Percentiles rank a stretch among this genome's conserved stretches.
phyloP scores from a whole-genome alignment of 2,797 vertebrate genomes.

The Gorsachius magnificus region DNA sequence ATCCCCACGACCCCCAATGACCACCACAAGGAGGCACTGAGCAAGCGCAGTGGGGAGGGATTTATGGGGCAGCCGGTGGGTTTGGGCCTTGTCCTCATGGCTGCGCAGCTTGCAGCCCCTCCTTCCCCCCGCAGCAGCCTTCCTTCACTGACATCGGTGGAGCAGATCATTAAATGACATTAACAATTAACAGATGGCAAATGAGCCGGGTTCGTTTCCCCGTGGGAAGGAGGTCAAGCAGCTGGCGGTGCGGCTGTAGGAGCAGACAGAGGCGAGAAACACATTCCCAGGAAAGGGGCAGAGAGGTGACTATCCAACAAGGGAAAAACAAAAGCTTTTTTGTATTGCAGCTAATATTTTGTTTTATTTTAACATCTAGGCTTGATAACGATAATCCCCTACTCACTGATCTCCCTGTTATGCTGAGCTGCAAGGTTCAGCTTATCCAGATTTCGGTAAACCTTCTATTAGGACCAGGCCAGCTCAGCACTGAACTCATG shows the following conservation, averaged over 20 bases:
- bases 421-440: not conserved
- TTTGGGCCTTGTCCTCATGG: not conserved
- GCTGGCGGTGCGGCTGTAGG: not conserved
- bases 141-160: not conserved
- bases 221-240: not conserved
- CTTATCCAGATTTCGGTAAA: not conserved
- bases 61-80: not conserved
- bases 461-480: not conserved
- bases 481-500: not conserved
- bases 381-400: accelerated
- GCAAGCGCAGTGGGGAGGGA: no score
- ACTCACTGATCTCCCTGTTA: not conserved
- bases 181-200: not conserved
- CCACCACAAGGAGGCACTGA: no score
- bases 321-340: accelerated
- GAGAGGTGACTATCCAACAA: not conserved
- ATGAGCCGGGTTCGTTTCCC: not conserved
- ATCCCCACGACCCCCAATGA: no score
- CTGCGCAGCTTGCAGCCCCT: not conserved
- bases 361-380: not conserved
- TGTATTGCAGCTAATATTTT: not conserved
- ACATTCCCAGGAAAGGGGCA: not conserved
- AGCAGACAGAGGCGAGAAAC: not conserved
- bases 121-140: accelerated
- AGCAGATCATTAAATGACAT: not conserved